A percentile compares a stretch with the other conserved stretches of the same genome.
Conservation (phyloP, 1,140 invertebrate genomes). For the Aphaenogaster ashmeadi region DNA sequence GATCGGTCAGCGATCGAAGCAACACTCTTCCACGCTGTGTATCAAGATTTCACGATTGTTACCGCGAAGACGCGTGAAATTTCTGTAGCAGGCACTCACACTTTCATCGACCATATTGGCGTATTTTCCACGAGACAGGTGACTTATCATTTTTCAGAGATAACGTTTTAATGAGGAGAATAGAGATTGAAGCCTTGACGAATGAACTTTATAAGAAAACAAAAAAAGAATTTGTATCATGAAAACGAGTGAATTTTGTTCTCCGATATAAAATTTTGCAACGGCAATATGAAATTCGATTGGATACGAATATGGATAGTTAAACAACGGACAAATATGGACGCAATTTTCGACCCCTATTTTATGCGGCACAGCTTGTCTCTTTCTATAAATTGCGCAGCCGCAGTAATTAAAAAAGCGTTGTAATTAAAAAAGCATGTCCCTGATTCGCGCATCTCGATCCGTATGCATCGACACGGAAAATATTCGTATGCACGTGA, state of each 20-base stretch:
- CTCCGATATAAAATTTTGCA: not conserved
- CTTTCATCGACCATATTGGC: not conserved
- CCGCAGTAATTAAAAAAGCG: not conserved
- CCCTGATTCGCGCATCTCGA: constrained; percentile 13
- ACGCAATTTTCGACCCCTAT: constrained; percentile 20
- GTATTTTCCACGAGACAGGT: too few species aligned
- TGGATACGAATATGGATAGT: not conserved
- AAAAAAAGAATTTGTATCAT: not conserved
- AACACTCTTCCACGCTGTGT: not conserved
- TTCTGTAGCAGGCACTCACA: not conserved
- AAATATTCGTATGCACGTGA: constrained; percentile 38
- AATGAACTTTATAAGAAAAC: not conserved
- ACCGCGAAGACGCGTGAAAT: not conserved
- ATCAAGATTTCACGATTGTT: constrained; percentile 30
- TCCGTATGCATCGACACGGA: constrained; percentile 31
- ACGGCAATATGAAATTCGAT: not conserved
- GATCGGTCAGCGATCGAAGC: constrained; percentile 14
- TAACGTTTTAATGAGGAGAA: not conserved
- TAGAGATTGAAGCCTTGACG: not conserved
- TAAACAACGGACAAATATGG: constrained; percentile 15
- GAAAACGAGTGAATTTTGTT: constrained; percentile 10
- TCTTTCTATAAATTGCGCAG: constrained; percentile 45
- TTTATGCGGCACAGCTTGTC: constrained; percentile 34
- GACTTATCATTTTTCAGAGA: not conserved
- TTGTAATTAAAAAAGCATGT: constrained; percentile 44